Conservation (phyloP, 2,113 vertebrate genomes). For the Sinocyclocheilus grahami region DNA sequence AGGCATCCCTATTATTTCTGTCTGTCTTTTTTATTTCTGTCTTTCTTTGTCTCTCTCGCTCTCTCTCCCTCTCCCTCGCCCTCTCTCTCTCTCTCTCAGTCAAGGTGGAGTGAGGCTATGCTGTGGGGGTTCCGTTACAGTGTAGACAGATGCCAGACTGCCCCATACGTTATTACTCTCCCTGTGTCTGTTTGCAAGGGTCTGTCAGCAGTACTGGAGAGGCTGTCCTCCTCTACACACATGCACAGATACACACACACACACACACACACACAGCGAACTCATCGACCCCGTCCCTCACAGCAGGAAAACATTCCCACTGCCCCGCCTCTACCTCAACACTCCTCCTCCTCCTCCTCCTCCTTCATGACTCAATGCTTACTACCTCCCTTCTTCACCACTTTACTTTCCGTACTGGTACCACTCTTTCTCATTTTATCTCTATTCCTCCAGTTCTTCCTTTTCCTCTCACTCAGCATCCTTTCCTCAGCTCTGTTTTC, state of each 20-base stretch:
- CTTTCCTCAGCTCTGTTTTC: constrained; percentile 27
- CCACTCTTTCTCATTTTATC: constrained; percentile 52
- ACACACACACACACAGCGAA: constrained; percentile 56
- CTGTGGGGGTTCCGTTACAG: constrained; percentile 19
- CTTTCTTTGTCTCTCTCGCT: not conserved
- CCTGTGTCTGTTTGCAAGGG: constrained; percentile 34
- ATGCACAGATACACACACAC: constrained; percentile 50
- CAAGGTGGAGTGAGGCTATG: constrained; percentile 4
- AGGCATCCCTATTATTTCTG: too few species aligned
- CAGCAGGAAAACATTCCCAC: constrained; percentile 64
- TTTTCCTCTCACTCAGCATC: constrained; percentile 47
- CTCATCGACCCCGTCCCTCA: constrained; percentile 69
- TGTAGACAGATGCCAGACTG: constrained; percentile 11
- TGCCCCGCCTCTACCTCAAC: constrained; percentile 51
- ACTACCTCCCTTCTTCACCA: constrained; percentile 56
- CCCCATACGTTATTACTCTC: constrained; percentile 32
- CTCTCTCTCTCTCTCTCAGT: not conserved
- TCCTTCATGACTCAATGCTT: constrained; percentile 55
- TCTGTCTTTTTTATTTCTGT: not conserved
- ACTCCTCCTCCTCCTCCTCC: constrained; percentile 29
- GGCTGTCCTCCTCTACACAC: constrained; percentile 61
- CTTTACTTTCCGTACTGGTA: constrained; percentile 38
- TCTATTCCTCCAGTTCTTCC: constrained; percentile 50
- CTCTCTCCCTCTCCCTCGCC: not conserved
- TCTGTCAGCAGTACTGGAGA: constrained; percentile 61